Base-by-base conservation (phyloP, 2,113 vertebrate species). In the Zosterops borbonicus region DNA sequence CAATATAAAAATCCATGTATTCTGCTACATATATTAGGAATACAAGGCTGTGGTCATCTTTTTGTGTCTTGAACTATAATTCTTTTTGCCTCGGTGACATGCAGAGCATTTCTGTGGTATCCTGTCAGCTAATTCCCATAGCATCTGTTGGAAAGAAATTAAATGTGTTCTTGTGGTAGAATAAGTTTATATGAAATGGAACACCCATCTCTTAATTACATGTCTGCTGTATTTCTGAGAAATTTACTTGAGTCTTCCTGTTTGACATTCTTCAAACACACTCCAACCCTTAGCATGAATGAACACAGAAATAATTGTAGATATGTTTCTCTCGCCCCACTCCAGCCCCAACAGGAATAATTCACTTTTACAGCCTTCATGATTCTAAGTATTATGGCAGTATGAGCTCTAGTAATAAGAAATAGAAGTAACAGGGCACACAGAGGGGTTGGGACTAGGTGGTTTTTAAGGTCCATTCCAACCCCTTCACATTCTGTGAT, bases 301-400 rank as follows among this genome's bases (percentile, higher is more conserved):
- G 47, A 91, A 39, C 83, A 76, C 74, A 68, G 21, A 63, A 71
- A 39, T 63, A 55, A 5, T 53, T 70, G 27, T 6, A 49, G n/a
- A 13, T 67, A 5, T 1, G 1, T 68, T 68, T 31, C 12, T 18
- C 12, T 28, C 0, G 0, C 18, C 27, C 37, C 31, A 21, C 37
- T 44, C 22, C 24, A 37, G n/a, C 27, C 13, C 18, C 20, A 81
- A 3, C 10, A 33, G 18, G 33, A 49, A 44, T 89, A 89, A 83
- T 44, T 75, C 11, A 15, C 2, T 79, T 64, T 46, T 78, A 5
- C 35, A 87, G 11, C 23, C 15, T 67, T 50, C n/a, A 13, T 77
- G 49, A 47, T 50, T 58, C 41, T 31, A 49, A 50, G 13, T 71
- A 25, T 70, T 60, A 18, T 16, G 14, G 33, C 50, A 82, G 8